Conservation (phyloP, 2,888 invertebrate genomes). For the Tenthredo amoena region DNA sequence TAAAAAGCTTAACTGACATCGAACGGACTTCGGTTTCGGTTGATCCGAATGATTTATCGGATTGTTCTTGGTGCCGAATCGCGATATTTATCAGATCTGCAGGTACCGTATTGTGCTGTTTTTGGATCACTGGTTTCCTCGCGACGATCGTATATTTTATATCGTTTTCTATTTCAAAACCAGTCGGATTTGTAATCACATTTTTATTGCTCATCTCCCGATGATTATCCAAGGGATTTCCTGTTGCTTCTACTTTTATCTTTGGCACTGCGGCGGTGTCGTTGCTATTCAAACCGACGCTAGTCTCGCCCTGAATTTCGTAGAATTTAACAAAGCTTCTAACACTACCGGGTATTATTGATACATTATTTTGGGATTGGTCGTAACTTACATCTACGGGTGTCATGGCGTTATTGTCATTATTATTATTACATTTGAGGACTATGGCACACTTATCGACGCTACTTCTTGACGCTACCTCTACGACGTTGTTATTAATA, state of each 20-base stretch:
- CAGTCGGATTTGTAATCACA: slow-evolving; percentile 65
- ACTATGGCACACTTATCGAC: slow-evolving; percentile 73
- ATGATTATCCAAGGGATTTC: background rate
- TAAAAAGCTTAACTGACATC: background rate
- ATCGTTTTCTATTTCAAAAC: slow-evolving; percentile 61
- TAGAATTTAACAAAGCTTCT: slow-evolving; percentile 74
- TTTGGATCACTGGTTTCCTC: slow-evolving; percentile 23
- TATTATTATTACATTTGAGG: slow-evolving; percentile 62
- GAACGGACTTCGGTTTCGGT: background rate
- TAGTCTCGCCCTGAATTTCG: slow-evolving; percentile 67
- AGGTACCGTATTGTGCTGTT: background rate
- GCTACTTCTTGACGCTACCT: slow-evolving; percentile 56
- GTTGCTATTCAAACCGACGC: slow-evolving; percentile 28
- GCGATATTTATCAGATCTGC: background rate
- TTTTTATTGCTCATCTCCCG: background rate
- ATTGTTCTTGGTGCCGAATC: slow-evolving; percentile 5
- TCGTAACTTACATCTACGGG: slow-evolving; percentile 74
- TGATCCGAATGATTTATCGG: slow-evolving; percentile 1
- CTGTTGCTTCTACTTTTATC: slow-evolving; percentile 28
- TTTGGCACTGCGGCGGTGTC: slow-evolving; percentile 18
- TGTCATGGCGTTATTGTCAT: slow-evolving; percentile 75
- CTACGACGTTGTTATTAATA: slow-evolving; percentile 32
- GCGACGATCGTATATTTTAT: slow-evolving; percentile 54
- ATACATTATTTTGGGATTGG: slow-evolving; percentile 67
- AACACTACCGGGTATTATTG: slow-evolving; percentile 75